These are phyloP conservation scores for Asobara japonica DNA, from an alignment of 1,140 invertebrate species.

Conservation along the genomic window DNA sequence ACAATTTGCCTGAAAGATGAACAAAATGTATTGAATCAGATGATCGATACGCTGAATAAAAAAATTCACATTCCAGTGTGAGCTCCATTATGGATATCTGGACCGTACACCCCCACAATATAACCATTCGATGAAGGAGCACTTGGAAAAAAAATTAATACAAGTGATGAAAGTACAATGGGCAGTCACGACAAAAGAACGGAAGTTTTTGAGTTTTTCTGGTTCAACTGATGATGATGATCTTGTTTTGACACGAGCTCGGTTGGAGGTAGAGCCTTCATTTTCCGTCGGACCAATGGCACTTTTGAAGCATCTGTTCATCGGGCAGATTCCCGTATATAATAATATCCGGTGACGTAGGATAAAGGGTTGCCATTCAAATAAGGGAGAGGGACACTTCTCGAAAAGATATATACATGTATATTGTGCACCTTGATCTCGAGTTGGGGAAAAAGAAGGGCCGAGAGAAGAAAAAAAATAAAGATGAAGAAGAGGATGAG, in stretches of 20 bases:
- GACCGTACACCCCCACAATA: too few relatives aligned
- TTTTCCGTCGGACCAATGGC: slow-evolving; percentile 27
- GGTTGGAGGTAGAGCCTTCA: slow-evolving; percentile 43
- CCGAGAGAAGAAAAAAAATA: slow-evolving; percentile 11
- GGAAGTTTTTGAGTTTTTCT: slow-evolving; percentile 18
- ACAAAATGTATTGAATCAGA: too few relatives aligned
- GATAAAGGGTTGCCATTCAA: slow-evolving; percentile 26
- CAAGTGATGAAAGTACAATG: background rate
- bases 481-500: slow-evolving; percentile 31
- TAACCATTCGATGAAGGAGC: background rate
- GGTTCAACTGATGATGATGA: slow-evolving; percentile 37
- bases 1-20: too few relatives aligned
- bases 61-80: too few relatives aligned
- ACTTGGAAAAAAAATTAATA: background rate
- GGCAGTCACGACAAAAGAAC: background rate
- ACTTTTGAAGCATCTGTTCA: slow-evolving; percentile 21
- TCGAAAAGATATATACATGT: background rate
- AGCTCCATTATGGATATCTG: too few relatives aligned
- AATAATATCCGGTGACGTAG: slow-evolving; percentile 1
- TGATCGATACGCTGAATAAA: too few relatives aligned
- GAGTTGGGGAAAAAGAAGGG: background rate
- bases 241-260: slow-evolving; percentile 53
- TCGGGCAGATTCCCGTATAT: slow-evolving; percentile 16
- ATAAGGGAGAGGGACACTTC: slow-evolving; percentile 23
- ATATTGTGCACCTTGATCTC: slow-evolving; percentile 1